Percentiles rank a stretch among this genome's conserved stretches.
Evolutionary conservation across 1,140 invertebrate genomes (phyloP).

Genomic region (Mactra quadrangularis): DNA sequence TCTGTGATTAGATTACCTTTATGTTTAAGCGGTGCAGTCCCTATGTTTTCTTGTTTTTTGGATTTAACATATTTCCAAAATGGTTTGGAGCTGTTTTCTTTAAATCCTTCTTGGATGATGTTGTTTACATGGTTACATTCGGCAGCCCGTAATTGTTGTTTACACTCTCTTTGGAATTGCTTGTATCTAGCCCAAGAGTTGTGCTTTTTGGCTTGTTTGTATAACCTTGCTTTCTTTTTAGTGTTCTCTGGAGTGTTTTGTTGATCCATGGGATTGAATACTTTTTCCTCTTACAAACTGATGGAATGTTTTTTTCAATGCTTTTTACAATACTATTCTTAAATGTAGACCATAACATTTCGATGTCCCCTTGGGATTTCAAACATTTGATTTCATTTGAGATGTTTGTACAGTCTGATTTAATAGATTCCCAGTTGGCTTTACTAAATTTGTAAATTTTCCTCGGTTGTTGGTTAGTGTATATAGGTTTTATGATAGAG

Average conservation of each 20-base stretch:
- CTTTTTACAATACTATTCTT: neutral
- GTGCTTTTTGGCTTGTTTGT: constrained; percentile 47
- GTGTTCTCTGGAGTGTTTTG: neutral
- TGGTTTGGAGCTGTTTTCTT: no score
- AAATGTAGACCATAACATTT: neutral
- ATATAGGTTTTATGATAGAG: constrained; percentile 14
- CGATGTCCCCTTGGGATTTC: neutral
- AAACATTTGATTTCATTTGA: neutral
- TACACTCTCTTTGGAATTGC: no score
- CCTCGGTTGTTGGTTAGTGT: neutral
- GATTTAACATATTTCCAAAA: no score
- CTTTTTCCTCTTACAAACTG: neutral
- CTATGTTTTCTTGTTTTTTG: no score
- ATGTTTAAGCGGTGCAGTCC: no score
- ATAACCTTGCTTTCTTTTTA: neutral
- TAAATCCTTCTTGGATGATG: no score
- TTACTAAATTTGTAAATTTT: constrained; percentile 9
- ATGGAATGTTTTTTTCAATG: constrained; percentile 4
- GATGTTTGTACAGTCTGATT: neutral
- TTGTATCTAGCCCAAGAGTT: no score
- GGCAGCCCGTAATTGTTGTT: no score
- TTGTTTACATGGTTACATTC: no score
- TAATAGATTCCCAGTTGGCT: constrained; percentile 32
- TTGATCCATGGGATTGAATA: neutral
- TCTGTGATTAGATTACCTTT: no score